Conservation (phyloP, 2,888 invertebrate genomes). For the Callyntrura sp. region DNA sequence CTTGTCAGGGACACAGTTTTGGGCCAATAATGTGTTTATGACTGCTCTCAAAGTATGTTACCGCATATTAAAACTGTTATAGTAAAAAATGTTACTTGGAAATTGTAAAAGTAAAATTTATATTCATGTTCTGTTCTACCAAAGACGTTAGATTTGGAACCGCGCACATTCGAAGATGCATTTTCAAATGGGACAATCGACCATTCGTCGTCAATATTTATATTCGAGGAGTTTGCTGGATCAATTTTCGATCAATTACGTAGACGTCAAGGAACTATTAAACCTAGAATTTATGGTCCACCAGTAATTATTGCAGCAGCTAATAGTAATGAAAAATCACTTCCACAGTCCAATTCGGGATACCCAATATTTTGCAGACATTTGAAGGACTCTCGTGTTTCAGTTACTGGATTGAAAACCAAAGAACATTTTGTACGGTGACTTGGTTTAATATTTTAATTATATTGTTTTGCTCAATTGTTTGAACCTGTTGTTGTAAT, state of each 20-base stretch:
- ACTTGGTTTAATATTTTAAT: conserved; percentile 31
- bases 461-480: not conserved
- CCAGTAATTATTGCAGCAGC: conserved; percentile 78
- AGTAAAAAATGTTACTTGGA: no score
- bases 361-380: conserved; percentile 82
- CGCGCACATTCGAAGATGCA: conserved; percentile 67
- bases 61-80: no score
- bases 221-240: conserved; percentile 82
- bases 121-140: conserved; percentile 18
- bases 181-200: conserved; percentile 73
- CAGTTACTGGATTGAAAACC: conserved; percentile 81
- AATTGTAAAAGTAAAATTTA: conserved; percentile 2
- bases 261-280: conserved; percentile 70
- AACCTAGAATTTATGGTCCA: conserved; percentile 82
- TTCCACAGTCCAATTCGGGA: conserved; percentile 75
- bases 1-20: conserved; percentile 68
- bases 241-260: conserved; percentile 81
- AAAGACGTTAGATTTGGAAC: conserved; percentile 78
- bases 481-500: no score
- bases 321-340: conserved; percentile 68
- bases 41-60: conserved; percentile 78
- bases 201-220: conserved; percentile 75
- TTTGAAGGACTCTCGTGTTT: conserved; percentile 79
- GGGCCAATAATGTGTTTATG: conserved; percentile 71
- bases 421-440: conserved; percentile 82